Evolutionary conservation across 2,113 vertebrate species (phyloP), one percentile per base, ranked within the genome.

Genomic region (Forbesichthys papilliferus): DNA sequence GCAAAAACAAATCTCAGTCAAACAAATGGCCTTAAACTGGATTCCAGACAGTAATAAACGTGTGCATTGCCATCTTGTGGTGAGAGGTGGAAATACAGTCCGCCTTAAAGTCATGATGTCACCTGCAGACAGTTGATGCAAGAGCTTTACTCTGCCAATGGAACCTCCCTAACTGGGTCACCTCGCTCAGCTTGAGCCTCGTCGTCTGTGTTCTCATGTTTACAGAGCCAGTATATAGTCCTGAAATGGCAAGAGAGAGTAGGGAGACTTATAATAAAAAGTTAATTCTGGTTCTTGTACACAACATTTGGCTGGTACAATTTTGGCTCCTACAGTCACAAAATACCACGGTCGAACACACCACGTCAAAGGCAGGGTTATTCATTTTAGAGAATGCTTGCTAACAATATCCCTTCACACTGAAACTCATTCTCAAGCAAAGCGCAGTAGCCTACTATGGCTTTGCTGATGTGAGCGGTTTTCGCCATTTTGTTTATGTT

Each of bases 31-130:
- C 27, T 2, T 27, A 51, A 12, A 13, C 13, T 27, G 49, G 2
- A 11, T 9, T 11, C 12, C 11, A 13, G 1, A 2, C 5, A 6
- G 11, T 61, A 18, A 68, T 66, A 61, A 64, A 66, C 68, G 57
- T 69, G 27, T 51, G 54, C 83, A 1, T 73, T 77, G 80, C 74
- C 83, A 79, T 88, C 87, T 89, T 66, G 74, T 87, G 88, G 84
- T 71, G 11, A 27, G 79, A 72, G 1, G 20, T 34, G 54, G 12
- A 69, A 6, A 67, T 46, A 27, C 77, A 78, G 14, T 13, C 14
- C 63, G 55, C 12, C 16, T 69, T 11, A 63, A 5, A 72, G 11
- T 10, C 16, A 57, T 76, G 75, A 79, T 18, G 48, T 69, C 64
- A 69, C 6, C n/a, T 11, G 8, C 16, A 77, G 9, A 18, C 7